Evolutionary conservation across 2,888 invertebrate species (phyloP).

Genomic region (Cryptus viduatorius): DNA sequence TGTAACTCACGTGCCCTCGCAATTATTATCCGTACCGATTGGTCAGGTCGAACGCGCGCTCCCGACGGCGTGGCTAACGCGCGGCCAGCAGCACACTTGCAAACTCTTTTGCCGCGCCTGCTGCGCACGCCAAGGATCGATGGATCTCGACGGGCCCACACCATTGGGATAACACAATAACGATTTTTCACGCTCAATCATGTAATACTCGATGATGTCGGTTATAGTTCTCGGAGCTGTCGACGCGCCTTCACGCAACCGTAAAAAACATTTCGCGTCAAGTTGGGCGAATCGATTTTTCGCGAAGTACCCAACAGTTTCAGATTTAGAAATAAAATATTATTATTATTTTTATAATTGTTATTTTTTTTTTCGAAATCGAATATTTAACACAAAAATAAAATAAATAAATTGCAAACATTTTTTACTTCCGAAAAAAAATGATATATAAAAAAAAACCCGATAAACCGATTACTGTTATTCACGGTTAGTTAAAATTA

Average conservation of each 20-base stretch:
- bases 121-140: conserved; percentile 38
- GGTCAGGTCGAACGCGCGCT: conserved; percentile 44
- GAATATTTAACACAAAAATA: too few species aligned
- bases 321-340: too few species aligned
- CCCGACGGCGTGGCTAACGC: conserved; percentile 25
- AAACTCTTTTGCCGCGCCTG: conserved; percentile 45
- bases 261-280: too few species aligned
- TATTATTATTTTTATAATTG: too few species aligned
- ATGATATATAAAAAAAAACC: too few species aligned
- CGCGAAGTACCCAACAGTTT: too few species aligned
- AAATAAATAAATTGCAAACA: too few species aligned
- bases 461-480: too few species aligned
- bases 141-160: conserved; percentile 48
- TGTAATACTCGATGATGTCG: conserved; percentile 42
- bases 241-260: conserved; percentile 17
- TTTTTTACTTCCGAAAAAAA: too few species aligned
- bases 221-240: conserved; percentile 44
- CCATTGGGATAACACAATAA: not conserved
- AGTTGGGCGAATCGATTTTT: too few species aligned
- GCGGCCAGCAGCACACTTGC: not conserved
- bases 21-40: conserved; percentile 63
- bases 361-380: too few species aligned
- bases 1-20: conserved; percentile 65
- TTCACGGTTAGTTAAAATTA: too few species aligned
- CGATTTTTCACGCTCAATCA: conserved; percentile 38